A percentile compares a stretch with the other conserved stretches of the same genome.
Conservation (phyloP, 2,113 vertebrate species). For the Oreochromis tanganicae region DNA sequence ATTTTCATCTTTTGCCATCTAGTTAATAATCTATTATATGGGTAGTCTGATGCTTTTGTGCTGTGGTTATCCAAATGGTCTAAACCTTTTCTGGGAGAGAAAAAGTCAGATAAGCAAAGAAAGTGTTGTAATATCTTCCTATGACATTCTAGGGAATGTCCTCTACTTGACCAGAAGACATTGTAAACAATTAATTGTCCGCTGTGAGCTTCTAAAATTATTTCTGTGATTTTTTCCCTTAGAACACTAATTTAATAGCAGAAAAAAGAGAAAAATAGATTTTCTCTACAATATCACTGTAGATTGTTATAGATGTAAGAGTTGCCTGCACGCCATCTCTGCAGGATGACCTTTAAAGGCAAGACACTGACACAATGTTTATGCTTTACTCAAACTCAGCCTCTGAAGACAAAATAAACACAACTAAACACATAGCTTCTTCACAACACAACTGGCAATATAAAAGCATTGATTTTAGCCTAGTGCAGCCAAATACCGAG, state of each 20-base stretch:
- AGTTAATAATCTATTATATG: background rate
- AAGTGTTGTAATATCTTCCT: background rate
- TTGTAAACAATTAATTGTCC: background rate
- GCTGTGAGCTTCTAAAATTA: background rate
- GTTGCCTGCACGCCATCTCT: background rate
- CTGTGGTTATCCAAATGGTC: background rate
- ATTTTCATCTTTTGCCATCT: background rate
- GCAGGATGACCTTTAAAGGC: conserved; percentile 14
- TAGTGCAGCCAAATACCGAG: background rate
- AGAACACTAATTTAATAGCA: background rate
- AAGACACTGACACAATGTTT: background rate
- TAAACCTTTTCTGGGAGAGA: background rate
- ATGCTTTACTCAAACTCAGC: background rate
- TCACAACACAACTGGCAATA: background rate
- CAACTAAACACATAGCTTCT: background rate
- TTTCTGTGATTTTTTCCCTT: background rate
- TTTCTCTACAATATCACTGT: background rate
- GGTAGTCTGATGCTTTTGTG: background rate
- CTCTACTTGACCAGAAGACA: background rate
- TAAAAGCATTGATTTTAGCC: background rate
- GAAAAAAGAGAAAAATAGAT: background rate
- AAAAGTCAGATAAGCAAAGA: background rate
- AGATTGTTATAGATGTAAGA: background rate
- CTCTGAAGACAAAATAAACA: background rate
- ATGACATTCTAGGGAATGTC: too few relatives aligned